These are phyloP conservation scores for Coracopsis vasa DNA, from an alignment of 2,113 vertebrate species.

Conservation along the genomic window DNA sequence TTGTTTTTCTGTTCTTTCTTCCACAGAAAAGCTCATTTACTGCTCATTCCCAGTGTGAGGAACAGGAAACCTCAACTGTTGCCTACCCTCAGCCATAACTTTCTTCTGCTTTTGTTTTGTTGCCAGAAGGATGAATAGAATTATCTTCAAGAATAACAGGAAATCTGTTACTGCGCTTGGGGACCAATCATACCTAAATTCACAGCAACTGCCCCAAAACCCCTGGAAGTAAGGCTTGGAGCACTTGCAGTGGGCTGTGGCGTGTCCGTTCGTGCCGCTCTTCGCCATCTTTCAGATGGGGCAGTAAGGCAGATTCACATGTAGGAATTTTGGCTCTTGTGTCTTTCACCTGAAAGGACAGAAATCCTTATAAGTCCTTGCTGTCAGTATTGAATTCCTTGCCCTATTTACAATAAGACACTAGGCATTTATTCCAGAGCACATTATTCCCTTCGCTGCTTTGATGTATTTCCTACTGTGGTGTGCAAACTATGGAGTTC, in stretches of 20 bases:
- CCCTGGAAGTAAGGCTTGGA: not conserved
- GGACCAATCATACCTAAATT: not conserved
- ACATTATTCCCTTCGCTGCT: not conserved
- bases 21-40: not conserved
- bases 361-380: not conserved
- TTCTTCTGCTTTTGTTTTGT: conserved; percentile 26
- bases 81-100: not conserved
- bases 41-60: not conserved
- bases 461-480: not conserved
- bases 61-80: conserved; percentile 31
- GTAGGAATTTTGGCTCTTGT: not conserved
- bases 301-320: not conserved
- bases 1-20: not conserved
- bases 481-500: not conserved
- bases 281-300: not conserved
- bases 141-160: conserved; percentile 18
- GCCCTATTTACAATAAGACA: not conserved
- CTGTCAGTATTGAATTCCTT: not conserved
- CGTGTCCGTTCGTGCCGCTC: rapidly evolving
- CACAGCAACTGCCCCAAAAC: not conserved
- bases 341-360: not conserved
- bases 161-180: conserved; percentile 5
- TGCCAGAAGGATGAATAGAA: conserved; percentile 21
- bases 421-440: not conserved
- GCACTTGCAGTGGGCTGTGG: not conserved